Percentiles rank a stretch among this genome's conserved stretches.
Conservation (phyloP, 2,888 invertebrate species). For the Drosophila vallismaia region DNA sequence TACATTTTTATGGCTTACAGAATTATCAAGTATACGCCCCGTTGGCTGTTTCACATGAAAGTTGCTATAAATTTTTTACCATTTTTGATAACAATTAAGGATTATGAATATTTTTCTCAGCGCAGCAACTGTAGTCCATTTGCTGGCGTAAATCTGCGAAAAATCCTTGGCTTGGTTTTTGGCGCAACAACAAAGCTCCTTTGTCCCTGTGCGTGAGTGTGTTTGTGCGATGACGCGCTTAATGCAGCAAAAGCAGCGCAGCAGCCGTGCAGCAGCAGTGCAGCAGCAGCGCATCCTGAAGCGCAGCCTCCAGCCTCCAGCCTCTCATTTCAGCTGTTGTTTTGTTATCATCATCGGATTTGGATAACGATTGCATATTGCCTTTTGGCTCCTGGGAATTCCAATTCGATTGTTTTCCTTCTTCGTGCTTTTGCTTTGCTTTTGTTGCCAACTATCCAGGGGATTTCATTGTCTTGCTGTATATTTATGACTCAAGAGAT, state of each 20-base stretch:
- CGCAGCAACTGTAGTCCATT: slow-evolving; percentile 53
- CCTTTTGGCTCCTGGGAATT: slow-evolving; percentile 10
- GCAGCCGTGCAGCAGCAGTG: slow-evolving; percentile 20
- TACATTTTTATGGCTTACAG: neutral
- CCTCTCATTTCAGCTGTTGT: slow-evolving; percentile 26
- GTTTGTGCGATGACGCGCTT: slow-evolving; percentile 62
- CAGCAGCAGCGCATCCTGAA: neutral
- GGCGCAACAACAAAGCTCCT: slow-evolving; percentile 71
- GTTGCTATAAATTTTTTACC: neutral
- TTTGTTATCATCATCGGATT: slow-evolving; percentile 35
- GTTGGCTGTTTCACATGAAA: neutral
- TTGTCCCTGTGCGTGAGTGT: slow-evolving; percentile 27
- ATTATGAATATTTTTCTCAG: slow-evolving; percentile 1
- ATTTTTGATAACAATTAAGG: no score
- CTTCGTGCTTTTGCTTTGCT: neutral
- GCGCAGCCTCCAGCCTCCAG: neutral
- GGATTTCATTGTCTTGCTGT: neutral
- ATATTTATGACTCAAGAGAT: neutral
- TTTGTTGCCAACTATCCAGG: neutral
- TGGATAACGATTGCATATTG: slow-evolving; percentile 6
- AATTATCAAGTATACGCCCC: neutral
- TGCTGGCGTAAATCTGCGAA: slow-evolving; percentile 68
- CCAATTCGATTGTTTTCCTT: neutral
- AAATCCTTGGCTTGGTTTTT: slow-evolving; percentile 78
- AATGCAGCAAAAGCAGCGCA: slow-evolving; percentile 58